Base-by-base conservation (phyloP, 1,140 invertebrate species). In the Drosophila chauvacae region DNA sequence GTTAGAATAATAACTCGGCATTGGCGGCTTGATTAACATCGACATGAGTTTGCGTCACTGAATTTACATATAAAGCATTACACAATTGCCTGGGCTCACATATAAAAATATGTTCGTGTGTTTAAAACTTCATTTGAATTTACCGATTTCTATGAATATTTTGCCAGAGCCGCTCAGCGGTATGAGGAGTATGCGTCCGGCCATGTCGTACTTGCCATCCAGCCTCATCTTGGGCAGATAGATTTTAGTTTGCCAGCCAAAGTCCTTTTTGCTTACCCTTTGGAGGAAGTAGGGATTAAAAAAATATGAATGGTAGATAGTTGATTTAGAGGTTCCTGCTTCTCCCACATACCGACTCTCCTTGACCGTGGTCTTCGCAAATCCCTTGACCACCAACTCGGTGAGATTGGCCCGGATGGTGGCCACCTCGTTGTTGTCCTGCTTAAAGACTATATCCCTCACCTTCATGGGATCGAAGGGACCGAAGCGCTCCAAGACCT, bases 81-180 rank as follows among this genome's bases (percentile, higher is more conserved):
- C 53, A 37, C 51, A 23, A 35, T 20, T 18, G n/a, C 16, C n/a
- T 18, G 16, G 23, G 16, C 16, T n/a, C n/a, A n/a, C n/a, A n/a
- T n/a, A n/a, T n/a, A n/a, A n/a, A n/a, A n/a, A n/a, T n/a, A n/a
- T n/a, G n/a, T n/a, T 11, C 1, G 9, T 16, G 4, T 28, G 7
- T 4, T 28, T 45, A 10, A 14, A 33, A 16, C 2, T 10, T 10
- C 0, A 23, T 23, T 10, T 20, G 14, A 35, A 75, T 62, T 62
- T 91, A 95, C 95, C 94, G 50, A 95, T 94, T 87, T 95, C 95
- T 84, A 96, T 94, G 93, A 95, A 95, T 73, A 95, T 95, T 33
- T 93, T 93, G 7, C 96, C 96, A 41, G 94, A 93, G 3, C 96
- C 96, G 50, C 95, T 94, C 20, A 96, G 91, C 4, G 96, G 95